Conservation (phyloP, 2,113 vertebrate genomes). For the Paratilapia polleni region DNA sequence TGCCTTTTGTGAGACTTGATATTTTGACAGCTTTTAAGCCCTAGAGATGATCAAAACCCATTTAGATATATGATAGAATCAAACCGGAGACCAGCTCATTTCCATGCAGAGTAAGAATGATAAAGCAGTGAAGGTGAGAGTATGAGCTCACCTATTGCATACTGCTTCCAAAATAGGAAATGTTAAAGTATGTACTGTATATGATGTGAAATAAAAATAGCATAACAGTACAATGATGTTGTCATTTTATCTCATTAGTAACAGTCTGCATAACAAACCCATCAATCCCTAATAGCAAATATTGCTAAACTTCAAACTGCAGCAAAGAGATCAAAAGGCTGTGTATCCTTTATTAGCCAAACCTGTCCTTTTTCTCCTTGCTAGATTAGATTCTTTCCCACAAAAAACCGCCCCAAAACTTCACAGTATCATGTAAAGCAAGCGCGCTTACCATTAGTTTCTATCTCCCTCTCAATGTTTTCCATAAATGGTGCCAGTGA, state of each 20-base stretch:
- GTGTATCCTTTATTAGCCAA: not conserved
- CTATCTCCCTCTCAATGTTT: too few species aligned
- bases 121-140: not conserved
- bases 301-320: not conserved
- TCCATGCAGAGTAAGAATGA: conserved; percentile 8
- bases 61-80: conserved; percentile 36
- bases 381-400: not conserved
- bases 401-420: not conserved
- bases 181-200: not conserved
- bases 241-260: not conserved
- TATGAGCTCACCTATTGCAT: not conserved
- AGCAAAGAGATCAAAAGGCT: not conserved
- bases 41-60: conserved; percentile 44
- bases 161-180: not conserved
- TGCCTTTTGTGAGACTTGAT: conserved; percentile 42
- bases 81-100: conserved; percentile 8
- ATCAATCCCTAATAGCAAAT: not conserved
- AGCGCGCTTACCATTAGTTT: too few species aligned
- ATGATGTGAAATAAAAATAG: not conserved
- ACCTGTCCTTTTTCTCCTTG: not conserved
- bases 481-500: too few species aligned
- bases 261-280: not conserved
- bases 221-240: not conserved
- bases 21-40: conserved; percentile 46
- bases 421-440: not conserved